These are phyloP conservation scores for Gambusia affinis DNA, from an alignment of 2,113 vertebrate genomes.

Conservation along the genomic window DNA sequence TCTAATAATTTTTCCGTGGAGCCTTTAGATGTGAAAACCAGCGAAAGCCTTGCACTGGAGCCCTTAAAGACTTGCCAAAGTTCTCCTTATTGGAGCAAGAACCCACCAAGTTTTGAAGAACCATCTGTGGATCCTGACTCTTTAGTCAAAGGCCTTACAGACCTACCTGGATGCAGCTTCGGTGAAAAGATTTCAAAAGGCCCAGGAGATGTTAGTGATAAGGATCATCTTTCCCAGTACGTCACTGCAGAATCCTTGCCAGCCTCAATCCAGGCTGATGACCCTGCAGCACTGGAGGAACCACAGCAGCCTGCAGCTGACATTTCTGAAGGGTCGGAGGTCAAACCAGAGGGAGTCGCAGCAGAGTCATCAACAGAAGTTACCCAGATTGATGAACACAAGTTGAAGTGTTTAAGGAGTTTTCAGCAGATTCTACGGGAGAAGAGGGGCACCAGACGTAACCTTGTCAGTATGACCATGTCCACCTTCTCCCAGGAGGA, in stretches of 20 bases:
- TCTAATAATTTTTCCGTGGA: conserved; percentile 24
- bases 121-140: conserved; percentile 1
- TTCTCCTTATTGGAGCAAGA: conserved; percentile 26
- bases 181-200: conserved; percentile 8
- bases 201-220: conserved; percentile 8
- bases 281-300: conserved; percentile 20
- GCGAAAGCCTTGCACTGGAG: conserved; percentile 37
- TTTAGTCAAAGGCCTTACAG: conserved; percentile 29
- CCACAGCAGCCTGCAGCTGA: conserved; percentile 19
- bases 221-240: conserved; percentile 46
- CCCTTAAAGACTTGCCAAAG: conserved; percentile 20
- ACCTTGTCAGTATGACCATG: conserved; percentile 84
- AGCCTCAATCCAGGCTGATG: conserved; percentile 35
- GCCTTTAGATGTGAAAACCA: conserved; percentile 34
- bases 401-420: conserved; percentile 89
- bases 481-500: conserved; percentile 85
- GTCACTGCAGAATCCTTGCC: conserved; percentile 55
- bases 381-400: conserved; percentile 81
- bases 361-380: conserved; percentile 30
- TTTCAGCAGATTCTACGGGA: conserved; percentile 93
- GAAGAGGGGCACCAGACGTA: conserved; percentile 89
- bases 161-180: conserved; percentile 14
- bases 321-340: background rate
- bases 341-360: conserved; percentile 33
- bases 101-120: conserved; percentile 6